Evolutionary conservation across 2,888 invertebrate species (phyloP), one percentile per base, ranked within the genome.

Genomic region (Diaprepes abbreviatus): DNA sequence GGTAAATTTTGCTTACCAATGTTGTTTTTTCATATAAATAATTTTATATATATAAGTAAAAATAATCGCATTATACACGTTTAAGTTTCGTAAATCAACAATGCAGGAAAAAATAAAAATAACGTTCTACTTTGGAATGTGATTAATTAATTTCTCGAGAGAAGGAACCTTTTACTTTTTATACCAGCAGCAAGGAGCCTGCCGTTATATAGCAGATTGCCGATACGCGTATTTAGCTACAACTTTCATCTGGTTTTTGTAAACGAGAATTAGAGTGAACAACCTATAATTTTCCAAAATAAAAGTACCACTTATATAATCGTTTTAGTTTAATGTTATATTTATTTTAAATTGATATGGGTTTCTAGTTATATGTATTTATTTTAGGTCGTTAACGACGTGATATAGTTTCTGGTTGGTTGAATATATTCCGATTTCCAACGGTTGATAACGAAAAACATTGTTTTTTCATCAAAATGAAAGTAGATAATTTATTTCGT

Each of bases 161-260:
- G n/a, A n/a, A n/a, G n/a, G n/a, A n/a, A n/a, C 28, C 48, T 50
- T 50, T 50, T 50, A 50, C 48, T 50, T 50, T 50, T 33, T 40
- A 63, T 38, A 28, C 33, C 12, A n/a, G 19, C 50, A 24, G 35
- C 7, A 4, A 9, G 31, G 5, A 45, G 24, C 31, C 28, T 24
- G 5, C 9, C 2, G 14, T 50, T 50, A 24, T 24, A 24, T 24
- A 28, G 14, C 28, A 28, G 31, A 31, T 33, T 31, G 43, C 52
- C 28, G 52, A 63, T 50, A 63, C 35, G 63, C 36, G 52, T 52
- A 63, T 19, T 52, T 14, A 38, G 50, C 36, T 16, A 52, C 28
- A 63, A 63, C 63, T 63, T 63, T 63, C 63, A 63, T 63, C 63
- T 63, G 36, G 9, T 50, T 35, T 50, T 28, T 12, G 16, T 50